Base-by-base conservation (phyloP, 2,797 vertebrate species). In the Gallinago stenura region DNA sequence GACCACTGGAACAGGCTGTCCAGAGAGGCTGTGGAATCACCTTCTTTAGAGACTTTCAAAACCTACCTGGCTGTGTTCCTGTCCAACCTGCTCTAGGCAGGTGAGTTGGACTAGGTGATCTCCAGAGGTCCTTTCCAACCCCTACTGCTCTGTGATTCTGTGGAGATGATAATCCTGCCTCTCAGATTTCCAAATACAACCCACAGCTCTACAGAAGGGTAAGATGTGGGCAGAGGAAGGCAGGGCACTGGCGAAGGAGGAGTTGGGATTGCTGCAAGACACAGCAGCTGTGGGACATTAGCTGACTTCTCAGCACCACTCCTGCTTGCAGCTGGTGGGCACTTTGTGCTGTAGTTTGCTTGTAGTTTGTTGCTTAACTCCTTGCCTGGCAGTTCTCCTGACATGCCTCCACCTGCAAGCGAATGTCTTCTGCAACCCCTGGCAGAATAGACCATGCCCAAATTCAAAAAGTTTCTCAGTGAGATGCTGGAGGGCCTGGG, bases 291-390 rank as follows among this genome's bases (percentile, higher is more conserved):
- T 11, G 22, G 65, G 77, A 58, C 2, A 5, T 60, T 16, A 68
- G 12, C 16, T 82, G 65, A 24, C 54, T 91, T 26, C 58, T 71
- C 0, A 0, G 18, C 46, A 41, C n/a, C 0, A 3, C 62, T 87
- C 33, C 70, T 76, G 58, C 70, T 51, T 89, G 77, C 58, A 81
- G 62, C 62, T n/a, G 43, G 51, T 87, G 88, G 85, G 46, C n/a
- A 62, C 68, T 78, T 71, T 20, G 28, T 4, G 3, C 53, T 86
- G 69, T 3, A 8, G 4, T 69, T 65, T 86, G 30, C 57, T 43
- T 57, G 30, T 43, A 69, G 22, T 21, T 75, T 31, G 19, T 61
- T 88, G 70, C 57, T 78, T 58, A 81, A 48, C 3, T 6, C 66
- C 39, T 92, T 64, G n/a, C 66, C 61, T 83, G 62, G 46, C 18